phyloP scores from a whole-genome alignment of 2,888 invertebrate species.

The Cosmia pyralina region DNA sequence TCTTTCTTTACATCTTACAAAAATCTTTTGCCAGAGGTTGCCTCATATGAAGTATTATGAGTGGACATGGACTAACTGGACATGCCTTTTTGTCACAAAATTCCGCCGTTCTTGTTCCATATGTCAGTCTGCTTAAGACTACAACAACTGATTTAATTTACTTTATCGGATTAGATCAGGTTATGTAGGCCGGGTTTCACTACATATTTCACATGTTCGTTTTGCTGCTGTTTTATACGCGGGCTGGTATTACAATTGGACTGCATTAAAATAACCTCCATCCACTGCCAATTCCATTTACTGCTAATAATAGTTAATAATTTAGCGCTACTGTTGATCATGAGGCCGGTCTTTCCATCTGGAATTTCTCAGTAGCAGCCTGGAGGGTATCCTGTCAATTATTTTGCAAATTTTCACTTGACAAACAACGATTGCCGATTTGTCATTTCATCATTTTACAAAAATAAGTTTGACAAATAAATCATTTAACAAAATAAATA shows the following conservation, averaged over 20 bases:
- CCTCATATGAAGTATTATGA: background rate
- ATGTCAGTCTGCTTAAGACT: background rate
- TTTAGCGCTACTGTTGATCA: background rate
- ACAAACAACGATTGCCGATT: too few species aligned
- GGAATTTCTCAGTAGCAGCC: background rate
- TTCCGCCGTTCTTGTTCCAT: background rate
- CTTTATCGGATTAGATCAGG: slow-evolving; percentile 39
- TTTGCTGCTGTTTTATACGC: slow-evolving; percentile 2
- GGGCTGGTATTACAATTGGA: slow-evolving; percentile 12
- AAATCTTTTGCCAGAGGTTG: background rate
- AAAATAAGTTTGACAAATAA: too few species aligned
- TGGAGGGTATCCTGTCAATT: background rate
- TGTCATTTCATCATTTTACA: too few species aligned
- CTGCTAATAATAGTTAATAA: background rate
- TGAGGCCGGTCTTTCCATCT: background rate
- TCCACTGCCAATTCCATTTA: too few species aligned
- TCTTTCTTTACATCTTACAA: background rate
- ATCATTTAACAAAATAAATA: too few species aligned
- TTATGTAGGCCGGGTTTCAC: slow-evolving; percentile 37
- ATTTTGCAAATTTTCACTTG: too few species aligned
- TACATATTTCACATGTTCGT: slow-evolving; percentile 15
- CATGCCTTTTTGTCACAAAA: background rate
- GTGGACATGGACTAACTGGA: too few species aligned
- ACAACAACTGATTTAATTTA: slow-evolving; percentile 43
- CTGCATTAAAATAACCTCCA: background rate